Conservation (phyloP, 2,888 invertebrate species). For the Actias luna region DNA sequence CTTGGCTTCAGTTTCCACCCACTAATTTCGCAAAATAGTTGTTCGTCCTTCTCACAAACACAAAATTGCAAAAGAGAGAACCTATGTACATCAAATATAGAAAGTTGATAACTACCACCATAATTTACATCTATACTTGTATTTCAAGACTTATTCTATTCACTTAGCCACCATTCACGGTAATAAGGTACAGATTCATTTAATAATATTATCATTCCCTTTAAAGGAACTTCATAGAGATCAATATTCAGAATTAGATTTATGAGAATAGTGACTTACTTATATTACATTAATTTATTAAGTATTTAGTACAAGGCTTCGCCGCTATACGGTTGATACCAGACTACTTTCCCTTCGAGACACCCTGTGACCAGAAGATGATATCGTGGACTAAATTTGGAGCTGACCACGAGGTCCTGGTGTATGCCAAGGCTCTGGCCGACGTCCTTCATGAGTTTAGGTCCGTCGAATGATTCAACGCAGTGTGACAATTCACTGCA, state of each 20-base stretch:
- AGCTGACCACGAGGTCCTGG: constrained; percentile 91
- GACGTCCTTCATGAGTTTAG: constrained; percentile 77
- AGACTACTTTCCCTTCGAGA: constrained; percentile 92
- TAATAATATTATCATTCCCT: not conserved
- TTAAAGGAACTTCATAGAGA: constrained; percentile 7
- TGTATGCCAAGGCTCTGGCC: constrained; percentile 87
- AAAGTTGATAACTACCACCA: too few relatives aligned
- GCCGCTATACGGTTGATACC: constrained; percentile 89
- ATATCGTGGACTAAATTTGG: constrained; percentile 94
- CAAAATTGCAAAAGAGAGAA: too few relatives aligned
- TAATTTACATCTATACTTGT: not conserved
- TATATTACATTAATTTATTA: constrained; percentile 18
- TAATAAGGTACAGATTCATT: not conserved
- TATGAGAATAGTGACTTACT: constrained; percentile 1
- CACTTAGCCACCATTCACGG: not conserved
- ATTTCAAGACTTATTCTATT: not conserved
- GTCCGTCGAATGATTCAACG: constrained; percentile 39
- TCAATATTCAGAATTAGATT: constrained; percentile 1
- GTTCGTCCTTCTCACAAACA: too few relatives aligned
- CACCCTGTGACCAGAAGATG: constrained; percentile 95
- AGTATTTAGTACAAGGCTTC: constrained; percentile 52
- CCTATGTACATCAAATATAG: too few relatives aligned
- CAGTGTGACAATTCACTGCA: constrained; percentile 90
- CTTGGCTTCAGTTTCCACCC: too few relatives aligned
- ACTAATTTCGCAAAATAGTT: too few relatives aligned